Conservation (phyloP, 2,797 vertebrate genomes). For the Microctenopoma steveboyesi region DNA sequence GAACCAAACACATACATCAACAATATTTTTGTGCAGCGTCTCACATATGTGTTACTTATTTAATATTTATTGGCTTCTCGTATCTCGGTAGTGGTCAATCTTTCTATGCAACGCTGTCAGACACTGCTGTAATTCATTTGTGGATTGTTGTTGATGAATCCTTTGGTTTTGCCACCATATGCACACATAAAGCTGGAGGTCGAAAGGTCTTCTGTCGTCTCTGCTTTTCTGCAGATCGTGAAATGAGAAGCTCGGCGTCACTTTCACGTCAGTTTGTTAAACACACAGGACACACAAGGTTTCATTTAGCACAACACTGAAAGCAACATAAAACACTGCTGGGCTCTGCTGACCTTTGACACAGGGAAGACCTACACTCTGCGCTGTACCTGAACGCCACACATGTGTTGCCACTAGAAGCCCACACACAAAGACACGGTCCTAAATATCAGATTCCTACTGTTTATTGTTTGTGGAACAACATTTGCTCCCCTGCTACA, state of each 20-base stretch:
- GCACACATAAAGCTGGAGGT: constrained; percentile 9
- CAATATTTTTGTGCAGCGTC: constrained; percentile 16
- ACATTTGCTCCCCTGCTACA: not conserved
- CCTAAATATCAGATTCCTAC: too few relatives aligned
- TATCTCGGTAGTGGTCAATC: constrained; percentile 45
- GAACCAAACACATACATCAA: constrained; percentile 36
- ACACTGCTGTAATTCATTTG: constrained; percentile 39
- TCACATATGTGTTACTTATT: constrained; percentile 68
- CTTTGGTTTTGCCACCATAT: not conserved
- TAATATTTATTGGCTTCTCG: constrained; percentile 66
- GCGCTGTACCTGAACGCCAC: too few relatives aligned
- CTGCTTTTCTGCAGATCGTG: not conserved
- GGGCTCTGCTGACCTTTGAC: too few relatives aligned
- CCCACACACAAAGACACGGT: too few relatives aligned
- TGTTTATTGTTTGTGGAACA: too few relatives aligned
- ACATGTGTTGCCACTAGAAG: too few relatives aligned
- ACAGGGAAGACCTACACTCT: too few relatives aligned
- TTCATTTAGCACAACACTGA: not conserved
- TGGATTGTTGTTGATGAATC: constrained; percentile 25
- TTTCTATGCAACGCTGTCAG: constrained; percentile 72
- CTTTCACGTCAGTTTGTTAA: not conserved
- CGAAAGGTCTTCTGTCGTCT: not conserved
- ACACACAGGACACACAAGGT: not conserved
- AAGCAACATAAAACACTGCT: too few relatives aligned
- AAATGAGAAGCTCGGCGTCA: not conserved